phyloP scores from a whole-genome alignment of 2,888 invertebrate species.

The Tenthredo distinguenda region DNA sequence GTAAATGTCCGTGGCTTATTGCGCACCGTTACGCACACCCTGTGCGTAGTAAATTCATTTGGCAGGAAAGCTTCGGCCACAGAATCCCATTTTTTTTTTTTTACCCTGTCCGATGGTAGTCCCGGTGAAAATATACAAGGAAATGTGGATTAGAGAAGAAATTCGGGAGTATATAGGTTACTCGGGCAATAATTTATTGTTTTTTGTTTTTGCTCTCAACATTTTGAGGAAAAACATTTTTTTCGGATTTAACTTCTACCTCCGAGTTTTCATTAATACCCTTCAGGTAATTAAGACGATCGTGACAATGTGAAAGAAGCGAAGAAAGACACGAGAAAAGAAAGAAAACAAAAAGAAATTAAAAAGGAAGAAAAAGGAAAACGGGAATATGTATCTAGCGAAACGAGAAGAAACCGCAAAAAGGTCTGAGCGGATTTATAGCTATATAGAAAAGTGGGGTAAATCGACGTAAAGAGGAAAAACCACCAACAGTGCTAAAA shows the following conservation, averaged over 20 bases:
- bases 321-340: not conserved
- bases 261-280: not conserved
- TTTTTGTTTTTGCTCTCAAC: not conserved
- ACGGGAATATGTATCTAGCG: too few relatives aligned
- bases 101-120: not conserved
- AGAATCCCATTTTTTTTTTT: not conserved
- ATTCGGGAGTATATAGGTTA: not conserved
- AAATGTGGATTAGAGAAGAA: not conserved
- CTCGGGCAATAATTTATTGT: not conserved
- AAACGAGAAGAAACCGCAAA: conserved; percentile 22
- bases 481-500: not conserved
- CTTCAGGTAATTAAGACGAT: not conserved
- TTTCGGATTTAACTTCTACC: not conserved
- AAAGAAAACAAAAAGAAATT: not conserved
- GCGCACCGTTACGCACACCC: conserved; percentile 51
- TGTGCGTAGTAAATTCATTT: conserved; percentile 47
- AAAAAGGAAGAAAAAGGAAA: not conserved
- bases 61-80: not conserved
- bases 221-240: not conserved
- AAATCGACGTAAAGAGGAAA: not conserved
- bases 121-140: not conserved
- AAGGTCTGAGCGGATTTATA: conserved; percentile 42
- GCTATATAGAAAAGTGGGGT: not conserved
- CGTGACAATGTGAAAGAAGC: too few relatives aligned
- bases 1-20: conserved; percentile 47